Evolutionary conservation across 2,113 vertebrate species (phyloP), one percentile per base, ranked within the genome.

Genomic region (Hepsetus odoe): DNA sequence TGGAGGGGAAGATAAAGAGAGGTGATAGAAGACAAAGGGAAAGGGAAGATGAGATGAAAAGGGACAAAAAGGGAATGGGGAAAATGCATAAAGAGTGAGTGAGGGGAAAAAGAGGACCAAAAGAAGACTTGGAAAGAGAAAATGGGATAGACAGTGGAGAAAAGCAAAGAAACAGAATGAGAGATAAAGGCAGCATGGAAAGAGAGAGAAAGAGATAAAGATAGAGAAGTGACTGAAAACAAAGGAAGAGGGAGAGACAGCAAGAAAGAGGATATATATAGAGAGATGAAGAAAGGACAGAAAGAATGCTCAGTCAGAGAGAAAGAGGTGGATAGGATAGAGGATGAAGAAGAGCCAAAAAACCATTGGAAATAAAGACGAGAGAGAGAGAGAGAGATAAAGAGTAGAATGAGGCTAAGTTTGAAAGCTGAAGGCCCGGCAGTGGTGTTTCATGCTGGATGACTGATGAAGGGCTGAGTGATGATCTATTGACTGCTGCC

Each of bases 401-500:
- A 69, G 74, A 86, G 85, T 77, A n/a, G 87, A 90, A 85, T 87
- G 86, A 86, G 85, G 78, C 80, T 85, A 79, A 80, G 86, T 85
- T 75, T 66, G 78, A 83, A 69, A 76, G 87, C 86, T 83, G 85
- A 85, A 28, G 0, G 56, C 38, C 80, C 30, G 38, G 24, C 79
- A 84, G 77, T 80, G 82, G 83, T 82, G 74, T 78, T 58, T 70
- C 33, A 24, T 49, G 40, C 32, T 61, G 20, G n/a, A 42, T 69
- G 83, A 51, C 65, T 58, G 72, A 72, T 73, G 68, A 64, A 32
- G 7, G 66, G 49, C 26, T 68, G 61, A 80, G 12, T 62, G 83
- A 88, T 86, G 67, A 76, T 85, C 76, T 87, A 85, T 88, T 53
- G 22, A 78, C 75, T 89, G 86, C 87, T 86, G 92, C 91, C 90